A percentile compares a stretch with the other conserved stretches of the same genome.
These are phyloP conservation scores for Colossoma macropomum DNA, from an alignment of 2,113 vertebrate genomes.

Conservation along the genomic window DNA sequence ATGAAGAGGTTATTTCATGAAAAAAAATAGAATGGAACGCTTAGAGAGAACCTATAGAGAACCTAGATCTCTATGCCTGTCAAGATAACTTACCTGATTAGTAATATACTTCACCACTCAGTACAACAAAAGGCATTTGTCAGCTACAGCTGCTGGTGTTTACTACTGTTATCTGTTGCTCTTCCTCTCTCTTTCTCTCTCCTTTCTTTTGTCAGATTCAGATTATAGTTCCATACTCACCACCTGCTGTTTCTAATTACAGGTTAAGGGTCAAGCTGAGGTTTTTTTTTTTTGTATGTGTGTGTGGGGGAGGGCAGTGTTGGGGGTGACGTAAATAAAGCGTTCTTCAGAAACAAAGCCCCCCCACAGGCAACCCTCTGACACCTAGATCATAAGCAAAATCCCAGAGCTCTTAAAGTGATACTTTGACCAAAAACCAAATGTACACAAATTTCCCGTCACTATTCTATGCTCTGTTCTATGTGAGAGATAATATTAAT, in stretches of 20 bases:
- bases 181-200: neutral
- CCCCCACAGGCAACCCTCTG: neutral
- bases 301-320: neutral
- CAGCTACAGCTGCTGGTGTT: neutral
- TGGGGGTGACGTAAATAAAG: neutral
- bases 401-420: neutral
- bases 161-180: too few species aligned
- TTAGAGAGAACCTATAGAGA: too few species aligned
- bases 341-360: neutral
- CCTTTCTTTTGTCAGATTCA: neutral
- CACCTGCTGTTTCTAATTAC: slow-evolving; percentile 46
- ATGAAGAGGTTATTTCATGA: too few species aligned
- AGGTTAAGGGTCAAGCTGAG: slow-evolving; percentile 17
- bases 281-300: neutral
- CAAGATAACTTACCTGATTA: too few species aligned
- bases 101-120: too few species aligned
- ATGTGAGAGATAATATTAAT: too few species aligned
- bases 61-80: too few species aligned
- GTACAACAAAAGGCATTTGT: neutral
- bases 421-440: too few species aligned
- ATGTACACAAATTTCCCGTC: too few species aligned
- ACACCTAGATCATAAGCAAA: neutral
- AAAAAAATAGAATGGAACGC: too few species aligned
- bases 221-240: neutral
- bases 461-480: too few species aligned